Conservation (phyloP, 2,797 vertebrate species). For the Gadopsis marmoratus region DNA sequence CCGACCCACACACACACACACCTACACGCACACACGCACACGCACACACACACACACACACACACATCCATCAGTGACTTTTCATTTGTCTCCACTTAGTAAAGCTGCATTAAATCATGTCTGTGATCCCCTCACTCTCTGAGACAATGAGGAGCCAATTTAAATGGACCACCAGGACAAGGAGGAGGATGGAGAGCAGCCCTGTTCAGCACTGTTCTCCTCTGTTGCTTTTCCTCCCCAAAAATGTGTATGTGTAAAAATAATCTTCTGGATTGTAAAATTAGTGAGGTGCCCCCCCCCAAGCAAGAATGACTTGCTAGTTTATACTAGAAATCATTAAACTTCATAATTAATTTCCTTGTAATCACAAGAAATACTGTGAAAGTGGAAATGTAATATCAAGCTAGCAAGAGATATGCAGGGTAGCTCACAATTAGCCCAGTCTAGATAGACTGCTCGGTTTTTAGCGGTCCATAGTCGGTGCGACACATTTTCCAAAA, state of each 20-base stretch:
- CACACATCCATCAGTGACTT: constrained; percentile 81
- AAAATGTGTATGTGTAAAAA: constrained; percentile 27
- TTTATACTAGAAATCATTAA: background rate
- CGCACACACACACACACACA: constrained; percentile 54
- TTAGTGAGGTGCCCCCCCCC: background rate
- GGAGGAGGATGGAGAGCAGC: constrained; percentile 29
- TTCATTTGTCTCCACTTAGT: constrained; percentile 80
- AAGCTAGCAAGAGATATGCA: background rate
- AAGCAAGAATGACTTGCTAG: background rate
- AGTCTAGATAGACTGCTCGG: background rate
- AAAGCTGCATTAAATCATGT: constrained; percentile 81
- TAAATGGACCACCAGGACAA: constrained; percentile 72
- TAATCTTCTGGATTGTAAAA: constrained; percentile 7
- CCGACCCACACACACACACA: constrained; percentile 9
- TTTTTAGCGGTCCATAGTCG: background rate
- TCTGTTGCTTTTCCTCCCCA: constrained; percentile 34
- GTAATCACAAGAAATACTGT: background rate
- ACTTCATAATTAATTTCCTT: background rate
- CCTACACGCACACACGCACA: constrained; percentile 25
- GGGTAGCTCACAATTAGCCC: background rate
- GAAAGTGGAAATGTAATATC: accelerated
- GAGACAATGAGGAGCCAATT: constrained; percentile 81
- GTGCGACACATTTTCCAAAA: background rate
- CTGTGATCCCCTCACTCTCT: constrained; percentile 72
- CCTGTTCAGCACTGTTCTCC: constrained; percentile 40